Evolutionary conservation across 2,888 invertebrate species (phyloP), one percentile per base, ranked within the genome.

Genomic region (Latrodectus hesperus): DNA sequence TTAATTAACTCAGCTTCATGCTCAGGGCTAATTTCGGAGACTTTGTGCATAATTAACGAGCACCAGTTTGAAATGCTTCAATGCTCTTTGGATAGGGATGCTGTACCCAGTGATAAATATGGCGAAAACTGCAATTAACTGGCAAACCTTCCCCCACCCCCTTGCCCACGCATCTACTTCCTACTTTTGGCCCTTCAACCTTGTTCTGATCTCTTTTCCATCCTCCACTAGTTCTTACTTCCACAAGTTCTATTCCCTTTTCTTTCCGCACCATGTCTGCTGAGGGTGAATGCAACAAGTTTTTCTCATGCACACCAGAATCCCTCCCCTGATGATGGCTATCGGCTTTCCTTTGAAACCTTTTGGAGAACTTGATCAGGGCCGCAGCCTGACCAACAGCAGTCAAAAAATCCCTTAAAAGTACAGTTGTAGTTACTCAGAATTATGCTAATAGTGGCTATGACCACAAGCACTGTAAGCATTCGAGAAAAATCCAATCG

Each of bases 1-100:
- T 88, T 88, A 88, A 88, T 88, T 88, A 88, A 88, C 88, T 88
- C 84, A 71, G 85, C 85, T 82, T 85, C 88, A 88, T 85, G 85
- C 85, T 82, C 88, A 85, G 82, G 88, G 85, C 88, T 85, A 88
- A 88, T 88, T 88, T 85, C 85, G 75, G 84, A 84, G 84, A 84
- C 84, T 88, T 88, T 84, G 84, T 88, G 88, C 88, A 88, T 88
- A 88, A 88, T 88, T 84, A 88, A 88, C 88, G 88, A 88, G 88
- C 17, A 64, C 76, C 72, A 80, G 78, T 78, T 83, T 79, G 83
- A 64, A 88, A 88, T 84, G 84, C 84, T 88, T 75, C 79, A 88
- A 88, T 88, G 84, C 71, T 84, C 80, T 84, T 80, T 74, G 86
- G 86, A 81, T 76, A 65, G 76, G 84, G 76, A 81, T 77, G 86